These are phyloP conservation scores for Myiotriccus ornatus DNA, from an alignment of 2,797 vertebrate species.

Conservation along the genomic window DNA sequence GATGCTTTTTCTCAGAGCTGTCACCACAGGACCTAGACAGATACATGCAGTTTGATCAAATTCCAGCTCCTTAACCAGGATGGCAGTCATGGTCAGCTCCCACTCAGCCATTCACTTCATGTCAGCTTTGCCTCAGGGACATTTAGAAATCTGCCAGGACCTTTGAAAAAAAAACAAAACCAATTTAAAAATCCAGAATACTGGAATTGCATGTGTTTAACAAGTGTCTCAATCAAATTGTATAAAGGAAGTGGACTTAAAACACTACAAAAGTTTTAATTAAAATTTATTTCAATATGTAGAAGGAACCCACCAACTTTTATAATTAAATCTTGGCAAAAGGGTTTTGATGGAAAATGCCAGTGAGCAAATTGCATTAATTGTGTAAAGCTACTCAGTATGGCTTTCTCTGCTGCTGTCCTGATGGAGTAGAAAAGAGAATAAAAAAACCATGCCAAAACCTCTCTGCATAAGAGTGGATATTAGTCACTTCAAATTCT, in stretches of 20 bases:
- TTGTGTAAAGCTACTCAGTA: background rate
- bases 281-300: background rate
- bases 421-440: background rate
- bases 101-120: background rate
- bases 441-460: conserved; percentile 12
- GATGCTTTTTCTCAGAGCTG: background rate
- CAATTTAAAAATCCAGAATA: background rate
- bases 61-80: background rate
- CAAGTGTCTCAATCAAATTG: background rate
- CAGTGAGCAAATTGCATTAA: background rate
- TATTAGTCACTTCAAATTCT: conserved; percentile 39
- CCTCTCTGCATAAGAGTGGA: background rate
- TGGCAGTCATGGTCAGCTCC: background rate
- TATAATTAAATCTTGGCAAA: conserved; percentile 50
- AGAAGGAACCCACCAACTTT: background rate
- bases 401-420: background rate
- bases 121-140: background rate
- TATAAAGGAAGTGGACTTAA: background rate
- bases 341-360: conserved; percentile 28
- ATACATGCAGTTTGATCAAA: fast-evolving
- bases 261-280: conserved; percentile 26
- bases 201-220: background rate
- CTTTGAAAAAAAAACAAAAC: background rate
- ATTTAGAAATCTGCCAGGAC: background rate
- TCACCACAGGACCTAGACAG: background rate